These are phyloP conservation scores for Drosophila siamana DNA, from an alignment of 2,888 invertebrate genomes.

Conservation along the genomic window DNA sequence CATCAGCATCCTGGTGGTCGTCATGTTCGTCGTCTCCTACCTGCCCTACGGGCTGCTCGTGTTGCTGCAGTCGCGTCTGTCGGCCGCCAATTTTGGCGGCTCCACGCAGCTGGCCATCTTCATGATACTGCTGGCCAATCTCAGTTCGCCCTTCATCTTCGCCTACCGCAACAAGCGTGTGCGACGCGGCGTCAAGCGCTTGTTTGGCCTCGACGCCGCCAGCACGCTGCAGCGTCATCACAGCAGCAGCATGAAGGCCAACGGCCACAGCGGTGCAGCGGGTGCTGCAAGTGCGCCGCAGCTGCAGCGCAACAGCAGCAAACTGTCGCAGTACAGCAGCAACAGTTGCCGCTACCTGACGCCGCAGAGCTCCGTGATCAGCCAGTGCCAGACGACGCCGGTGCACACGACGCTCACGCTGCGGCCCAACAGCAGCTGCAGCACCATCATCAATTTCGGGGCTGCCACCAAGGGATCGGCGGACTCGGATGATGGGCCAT, in stretches of 20 bases:
- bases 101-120: conserved; percentile 84
- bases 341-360: conserved; percentile 84
- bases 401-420: conserved; percentile 65
- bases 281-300: conserved; percentile 66
- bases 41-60: conserved; percentile 85
- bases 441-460: conserved; percentile 79
- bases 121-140: conserved; percentile 84
- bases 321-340: conserved; percentile 84
- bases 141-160: conserved; percentile 85
- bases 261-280: conserved; percentile 43
- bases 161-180: conserved; percentile 86
- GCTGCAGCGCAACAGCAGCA: conserved; percentile 84
- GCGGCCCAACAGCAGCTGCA: conserved; percentile 82
- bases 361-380: conserved; percentile 78
- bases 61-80: conserved; percentile 82
- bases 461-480: conserved; percentile 48
- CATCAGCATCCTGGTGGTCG: conserved; percentile 88
- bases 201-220: conserved; percentile 82
- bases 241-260: conserved; percentile 80
- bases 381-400: conserved; percentile 63
- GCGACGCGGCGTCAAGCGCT: conserved; percentile 84
- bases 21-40: conserved; percentile 85
- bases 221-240: conserved; percentile 79
- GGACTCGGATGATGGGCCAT: conserved; percentile 59
- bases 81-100: conserved; percentile 82